Evolutionary conservation across 2,797 vertebrate species (phyloP), one percentile per base, ranked within the genome.

Genomic region (Phoxinus dragarum): DNA sequence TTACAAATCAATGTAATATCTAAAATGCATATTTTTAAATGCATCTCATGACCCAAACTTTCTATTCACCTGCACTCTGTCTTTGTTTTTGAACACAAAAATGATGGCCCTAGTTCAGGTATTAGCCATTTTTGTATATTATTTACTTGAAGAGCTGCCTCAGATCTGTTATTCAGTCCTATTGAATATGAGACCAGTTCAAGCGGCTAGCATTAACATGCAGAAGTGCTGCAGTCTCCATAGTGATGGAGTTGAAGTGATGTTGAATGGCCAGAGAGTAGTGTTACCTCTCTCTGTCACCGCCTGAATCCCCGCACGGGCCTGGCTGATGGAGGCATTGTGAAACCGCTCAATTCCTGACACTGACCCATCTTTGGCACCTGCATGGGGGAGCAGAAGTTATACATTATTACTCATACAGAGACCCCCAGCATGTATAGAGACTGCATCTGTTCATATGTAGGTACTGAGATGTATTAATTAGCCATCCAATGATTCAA

Each of bases 191-290:
- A 80, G 69, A 81, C 77, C 84, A 86, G 59, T 69, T 72, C 71
- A 59, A 85, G 21, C 21, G 16, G 67, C 59, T 42, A 78, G 52
- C 80, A 59, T 87, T 86, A 83, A 73, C 49, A 64, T 88, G 76
- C 80, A 69, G 85, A 88, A 85, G 66, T 85, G 79, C 77, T 86
- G 73, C 49, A 76, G 80, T 89, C 84, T 85, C 88, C 84, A 88
- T 86, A 84, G 89, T 83, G 84, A 90, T 88, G 64, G 47, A 87
- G 75, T 88, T 88, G 12, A 87, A 88, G 67, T 68, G 86, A 82
- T 85, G 83, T 83, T 90, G 88, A 89, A 88, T 89, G 73, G 44
- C 64, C 74, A 69, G 82, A 84, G 90, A 84, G 77, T 91, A 82
- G 73, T 72, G 52, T 92, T 91, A 88, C 88, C 86, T 79, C 75